These are phyloP conservation scores for Brachyalestes nurse DNA, from an alignment of 2,797 vertebrate species.

Conservation along the genomic window DNA sequence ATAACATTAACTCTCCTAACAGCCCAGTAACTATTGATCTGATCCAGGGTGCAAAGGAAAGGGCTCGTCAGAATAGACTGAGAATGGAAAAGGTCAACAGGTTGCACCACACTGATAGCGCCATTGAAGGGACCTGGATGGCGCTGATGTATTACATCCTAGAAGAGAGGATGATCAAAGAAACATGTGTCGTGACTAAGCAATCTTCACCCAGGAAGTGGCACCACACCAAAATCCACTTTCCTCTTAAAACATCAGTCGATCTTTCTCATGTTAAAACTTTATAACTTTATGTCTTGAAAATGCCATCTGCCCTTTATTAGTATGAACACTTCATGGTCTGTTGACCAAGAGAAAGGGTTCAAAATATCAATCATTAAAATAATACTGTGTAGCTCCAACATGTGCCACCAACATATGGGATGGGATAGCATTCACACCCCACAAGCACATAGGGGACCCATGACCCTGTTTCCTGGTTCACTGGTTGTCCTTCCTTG, in stretches of 20 bases:
- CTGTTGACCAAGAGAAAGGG: background rate
- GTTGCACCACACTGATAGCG: conserved; percentile 51
- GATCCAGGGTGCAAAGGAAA: conserved; percentile 70
- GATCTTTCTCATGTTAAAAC: background rate
- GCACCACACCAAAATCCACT: background rate
- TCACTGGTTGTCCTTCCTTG: too few species aligned
- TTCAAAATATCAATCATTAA: background rate
- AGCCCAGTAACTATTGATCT: conserved; percentile 80
- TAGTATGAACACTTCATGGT: background rate
- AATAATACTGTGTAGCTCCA: too few species aligned
- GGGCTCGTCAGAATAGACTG: conserved; percentile 54
- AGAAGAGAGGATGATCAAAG: conserved; percentile 29
- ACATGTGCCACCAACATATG: too few species aligned
- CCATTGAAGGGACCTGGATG: conserved; percentile 39
- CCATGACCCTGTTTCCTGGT: too few species aligned
- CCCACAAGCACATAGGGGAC: too few species aligned
- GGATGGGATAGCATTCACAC: too few species aligned
- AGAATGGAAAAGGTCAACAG: conserved; percentile 56
- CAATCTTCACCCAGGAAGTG: conserved; percentile 33
- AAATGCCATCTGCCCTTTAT: background rate
- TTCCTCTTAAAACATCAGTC: background rate
- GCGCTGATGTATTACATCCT: conserved; percentile 41
- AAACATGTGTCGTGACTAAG: conserved; percentile 40
- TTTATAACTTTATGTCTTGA: background rate
- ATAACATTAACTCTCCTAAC: conserved; percentile 65